phyloP scores from a whole-genome alignment of 1,140 invertebrate genomes.

The Thaumatotibia leucotreta region DNA sequence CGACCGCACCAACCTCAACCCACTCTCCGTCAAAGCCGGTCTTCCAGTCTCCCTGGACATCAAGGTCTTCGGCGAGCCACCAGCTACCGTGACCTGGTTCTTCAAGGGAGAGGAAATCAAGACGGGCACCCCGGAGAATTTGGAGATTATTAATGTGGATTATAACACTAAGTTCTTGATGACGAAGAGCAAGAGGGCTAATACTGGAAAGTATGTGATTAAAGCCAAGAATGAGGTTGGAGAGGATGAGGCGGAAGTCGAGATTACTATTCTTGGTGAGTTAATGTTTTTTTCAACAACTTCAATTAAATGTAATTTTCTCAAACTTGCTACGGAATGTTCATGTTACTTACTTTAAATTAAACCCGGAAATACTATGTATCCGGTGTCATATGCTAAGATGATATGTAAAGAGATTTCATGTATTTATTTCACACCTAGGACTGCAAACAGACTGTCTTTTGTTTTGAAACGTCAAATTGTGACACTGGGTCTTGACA shows the following conservation, averaged over 20 bases:
- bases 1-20: slow-evolving; percentile 92
- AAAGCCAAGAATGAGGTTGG: slow-evolving; percentile 96
- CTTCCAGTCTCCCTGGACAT: slow-evolving; percentile 93
- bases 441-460: too few species aligned
- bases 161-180: slow-evolving; percentile 95
- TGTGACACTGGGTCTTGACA: too few species aligned
- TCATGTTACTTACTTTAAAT: too few species aligned
- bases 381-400: too few species aligned
- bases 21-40: slow-evolving; percentile 91
- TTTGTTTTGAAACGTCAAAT: too few species aligned
- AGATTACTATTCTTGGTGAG: slow-evolving; percentile 88
- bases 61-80: slow-evolving; percentile 95
- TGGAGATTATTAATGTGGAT: slow-evolving; percentile 90
- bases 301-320: too few species aligned
- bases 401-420: too few species aligned
- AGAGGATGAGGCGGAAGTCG: slow-evolving; percentile 94
- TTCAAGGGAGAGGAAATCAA: slow-evolving; percentile 86
- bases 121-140: slow-evolving; percentile 76
- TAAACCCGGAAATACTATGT: too few species aligned
- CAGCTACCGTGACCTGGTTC: slow-evolving; percentile 93
- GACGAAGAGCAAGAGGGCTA: slow-evolving; percentile 85
- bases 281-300: too few species aligned
- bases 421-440: too few species aligned
- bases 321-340: too few species aligned
- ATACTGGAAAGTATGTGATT: slow-evolving; percentile 95